Evolutionary conservation across 1,140 invertebrate species (phyloP).

Genomic region (Cyphomyrmex costatus): DNA sequence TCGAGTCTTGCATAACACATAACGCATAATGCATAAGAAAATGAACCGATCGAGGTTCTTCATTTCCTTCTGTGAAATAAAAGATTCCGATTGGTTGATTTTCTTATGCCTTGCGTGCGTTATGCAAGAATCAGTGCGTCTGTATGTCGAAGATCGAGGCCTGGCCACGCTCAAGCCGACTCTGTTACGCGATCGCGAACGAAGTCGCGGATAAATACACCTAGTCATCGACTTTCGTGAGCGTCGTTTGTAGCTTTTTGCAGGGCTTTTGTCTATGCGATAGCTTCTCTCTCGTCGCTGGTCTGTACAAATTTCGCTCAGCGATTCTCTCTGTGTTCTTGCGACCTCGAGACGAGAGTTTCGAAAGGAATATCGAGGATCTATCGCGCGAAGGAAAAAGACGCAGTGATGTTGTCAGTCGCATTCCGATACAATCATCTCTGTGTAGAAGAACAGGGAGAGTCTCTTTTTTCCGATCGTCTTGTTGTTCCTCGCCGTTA

Average conservation of each 20-base stretch:
- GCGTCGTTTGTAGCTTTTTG: slow-evolving; percentile 33
- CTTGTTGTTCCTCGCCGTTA: slow-evolving; percentile 24
- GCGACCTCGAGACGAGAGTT: slow-evolving; percentile 46
- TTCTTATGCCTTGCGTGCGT: too few relatives aligned
- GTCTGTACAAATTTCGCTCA: slow-evolving; percentile 52
- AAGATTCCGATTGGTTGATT: too few relatives aligned
- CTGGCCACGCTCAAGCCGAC: slow-evolving; percentile 6
- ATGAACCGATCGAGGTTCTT: too few relatives aligned
- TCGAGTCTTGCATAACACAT: too few relatives aligned
- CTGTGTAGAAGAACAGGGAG: too few relatives aligned
- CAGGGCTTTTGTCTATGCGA: slow-evolving; percentile 28
- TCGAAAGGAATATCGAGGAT: slow-evolving; percentile 1
- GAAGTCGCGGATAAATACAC: slow-evolving; percentile 17
- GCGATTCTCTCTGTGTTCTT: slow-evolving; percentile 58
- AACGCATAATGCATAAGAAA: too few relatives aligned
- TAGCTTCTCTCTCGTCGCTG: slow-evolving; percentile 43
- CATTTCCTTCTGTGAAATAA: too few relatives aligned
- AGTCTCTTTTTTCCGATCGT: slow-evolving; percentile 25
- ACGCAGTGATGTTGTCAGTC: slow-evolving; percentile 8
- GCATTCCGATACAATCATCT: neutral
- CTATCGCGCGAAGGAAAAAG: neutral
- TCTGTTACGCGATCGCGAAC: slow-evolving; percentile 20
- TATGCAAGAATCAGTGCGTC: too few relatives aligned
- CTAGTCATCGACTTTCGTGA: slow-evolving; percentile 49
- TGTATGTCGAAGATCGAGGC: neutral